phyloP scores from a whole-genome alignment of 2,888 invertebrate genomes.

The Pteria penguin region DNA sequence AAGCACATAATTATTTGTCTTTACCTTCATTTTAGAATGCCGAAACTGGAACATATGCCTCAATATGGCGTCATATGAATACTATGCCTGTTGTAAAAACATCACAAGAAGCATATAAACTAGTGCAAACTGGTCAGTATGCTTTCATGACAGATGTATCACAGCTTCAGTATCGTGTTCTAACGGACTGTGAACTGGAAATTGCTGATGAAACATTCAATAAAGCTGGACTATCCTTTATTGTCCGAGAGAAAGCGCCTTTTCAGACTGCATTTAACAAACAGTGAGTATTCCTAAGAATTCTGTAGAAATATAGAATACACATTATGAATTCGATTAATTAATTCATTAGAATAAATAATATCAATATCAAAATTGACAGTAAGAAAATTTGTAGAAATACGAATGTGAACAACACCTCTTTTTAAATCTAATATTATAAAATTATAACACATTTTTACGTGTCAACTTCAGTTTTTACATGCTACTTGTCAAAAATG shows the following conservation, averaged over 20 bases:
- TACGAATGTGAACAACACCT: too few relatives aligned
- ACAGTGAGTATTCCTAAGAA: conserved; percentile 48
- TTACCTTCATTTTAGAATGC: too few relatives aligned
- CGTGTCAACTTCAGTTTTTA: too few relatives aligned
- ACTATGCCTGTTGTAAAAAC: conserved; percentile 49
- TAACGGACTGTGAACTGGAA: conserved; percentile 46
- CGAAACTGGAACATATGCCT: conserved; percentile 45
- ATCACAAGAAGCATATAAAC: conserved; percentile 44
- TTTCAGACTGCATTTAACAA: conserved; percentile 49
- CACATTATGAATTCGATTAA: too few relatives aligned
- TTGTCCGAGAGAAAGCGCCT: conserved; percentile 54
- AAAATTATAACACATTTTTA: too few relatives aligned
- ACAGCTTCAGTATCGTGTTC: conserved; percentile 50
- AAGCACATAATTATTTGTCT: too few relatives aligned
- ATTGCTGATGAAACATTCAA: conserved; percentile 56
- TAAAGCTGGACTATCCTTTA: conserved; percentile 55
- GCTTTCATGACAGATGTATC: conserved; percentile 58
- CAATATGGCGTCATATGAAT: conserved; percentile 51
- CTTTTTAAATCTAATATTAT: too few relatives aligned
- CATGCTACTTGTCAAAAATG: too few relatives aligned
- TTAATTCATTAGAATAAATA: too few relatives aligned
- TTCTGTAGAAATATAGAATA: background rate
- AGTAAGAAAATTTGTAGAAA: too few relatives aligned
- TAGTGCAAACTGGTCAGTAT: conserved; percentile 20
- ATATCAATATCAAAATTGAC: too few relatives aligned